Conservation (phyloP, 2,113 vertebrate genomes). For the Heterotis niloticus region DNA sequence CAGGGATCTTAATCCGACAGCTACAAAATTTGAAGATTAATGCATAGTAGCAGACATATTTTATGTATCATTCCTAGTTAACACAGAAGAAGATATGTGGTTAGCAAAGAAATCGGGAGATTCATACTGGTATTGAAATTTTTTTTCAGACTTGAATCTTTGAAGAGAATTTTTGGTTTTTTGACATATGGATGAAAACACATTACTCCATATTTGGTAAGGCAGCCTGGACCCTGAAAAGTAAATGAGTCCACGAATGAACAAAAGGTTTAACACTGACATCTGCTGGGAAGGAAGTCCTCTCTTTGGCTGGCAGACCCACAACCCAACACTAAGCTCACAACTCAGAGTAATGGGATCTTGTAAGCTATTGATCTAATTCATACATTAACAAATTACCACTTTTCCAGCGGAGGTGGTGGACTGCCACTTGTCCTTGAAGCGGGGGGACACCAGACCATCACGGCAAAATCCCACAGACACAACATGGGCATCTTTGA, state of each 20-base stretch:
- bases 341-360: background rate
- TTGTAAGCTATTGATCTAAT: no score
- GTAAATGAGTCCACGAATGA: conserved; percentile 26
- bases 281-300: conserved; percentile 62
- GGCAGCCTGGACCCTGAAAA: conserved; percentile 40
- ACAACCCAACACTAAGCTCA: background rate
- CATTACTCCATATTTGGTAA: conserved; percentile 65
- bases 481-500: no score
- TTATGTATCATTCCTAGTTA: background rate
- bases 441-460: no score
- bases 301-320: background rate
- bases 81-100: background rate
- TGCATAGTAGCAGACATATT: background rate
- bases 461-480: no score
- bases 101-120: background rate
- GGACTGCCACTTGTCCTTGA: no score
- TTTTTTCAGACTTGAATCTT: conserved; percentile 18
- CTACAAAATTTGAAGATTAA: no score
- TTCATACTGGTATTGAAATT: background rate
- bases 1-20: no score
- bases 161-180: conserved; percentile 43
- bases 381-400: no score
- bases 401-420: no score
- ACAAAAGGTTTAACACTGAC: conserved; percentile 49
- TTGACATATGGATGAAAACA: conserved; percentile 38